Evolutionary conservation across 2,888 invertebrate genomes (phyloP).

Genomic region (Dioctria rufipes): DNA sequence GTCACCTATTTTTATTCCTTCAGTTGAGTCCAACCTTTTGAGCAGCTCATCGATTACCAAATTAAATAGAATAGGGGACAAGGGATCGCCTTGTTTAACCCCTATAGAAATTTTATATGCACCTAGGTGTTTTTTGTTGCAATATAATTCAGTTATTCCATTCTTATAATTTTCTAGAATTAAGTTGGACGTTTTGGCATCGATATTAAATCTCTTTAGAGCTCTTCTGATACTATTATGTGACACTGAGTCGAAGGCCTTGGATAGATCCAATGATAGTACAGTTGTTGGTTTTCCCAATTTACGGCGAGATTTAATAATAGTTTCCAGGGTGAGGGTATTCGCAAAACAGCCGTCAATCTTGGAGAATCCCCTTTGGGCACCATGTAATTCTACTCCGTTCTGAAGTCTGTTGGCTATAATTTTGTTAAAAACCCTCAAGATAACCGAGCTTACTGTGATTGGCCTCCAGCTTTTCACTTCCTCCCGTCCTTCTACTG

Average conservation of each 20-base stretch:
- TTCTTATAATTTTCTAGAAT: not conserved
- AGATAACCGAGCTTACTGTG: not conserved
- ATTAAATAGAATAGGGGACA: constrained; percentile 1
- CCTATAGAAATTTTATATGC: not conserved
- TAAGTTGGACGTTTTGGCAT: not conserved
- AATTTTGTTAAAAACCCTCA: not conserved
- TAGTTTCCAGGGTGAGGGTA: not conserved
- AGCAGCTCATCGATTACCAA: constrained; percentile 7
- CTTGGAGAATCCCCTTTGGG: not conserved
- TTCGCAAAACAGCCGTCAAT: not conserved
- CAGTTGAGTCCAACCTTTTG: too few relatives aligned
- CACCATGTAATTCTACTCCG: not conserved
- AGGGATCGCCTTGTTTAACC: constrained; percentile 7
- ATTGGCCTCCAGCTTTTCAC: constrained; percentile 13
- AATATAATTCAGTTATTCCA: not conserved
- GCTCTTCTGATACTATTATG: constrained; percentile 9
- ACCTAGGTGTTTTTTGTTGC: not conserved
- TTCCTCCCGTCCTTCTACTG: not conserved
- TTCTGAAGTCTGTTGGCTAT: not conserved
- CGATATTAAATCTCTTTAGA: not conserved
- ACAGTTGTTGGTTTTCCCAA: not conserved
- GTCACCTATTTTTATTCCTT: not conserved
- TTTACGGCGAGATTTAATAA: not conserved
- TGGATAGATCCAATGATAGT: not conserved
- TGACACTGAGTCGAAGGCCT: not conserved